Evolutionary conservation across 1,140 invertebrate species (phyloP).

Genomic region (Aphaenogaster ashmeadi): DNA sequence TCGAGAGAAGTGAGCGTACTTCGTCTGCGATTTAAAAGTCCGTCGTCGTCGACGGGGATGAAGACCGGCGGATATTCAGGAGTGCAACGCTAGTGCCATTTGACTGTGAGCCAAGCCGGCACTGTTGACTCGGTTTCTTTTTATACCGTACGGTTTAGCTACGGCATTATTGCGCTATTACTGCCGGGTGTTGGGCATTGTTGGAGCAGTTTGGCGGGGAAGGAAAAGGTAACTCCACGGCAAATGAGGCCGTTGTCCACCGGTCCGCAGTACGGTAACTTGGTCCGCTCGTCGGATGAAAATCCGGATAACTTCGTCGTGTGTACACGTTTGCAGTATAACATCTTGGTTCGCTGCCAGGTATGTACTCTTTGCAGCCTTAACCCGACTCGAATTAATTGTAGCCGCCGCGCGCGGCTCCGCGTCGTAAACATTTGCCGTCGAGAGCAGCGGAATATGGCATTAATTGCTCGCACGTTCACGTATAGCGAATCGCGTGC

Average conservation of each 20-base stretch:
- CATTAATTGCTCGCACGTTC: slow-evolving; percentile 31
- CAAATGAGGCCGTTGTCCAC: slow-evolving; percentile 38
- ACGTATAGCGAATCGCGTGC: not conserved
- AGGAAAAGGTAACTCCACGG: slow-evolving; percentile 28
- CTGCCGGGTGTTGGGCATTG: slow-evolving; percentile 51
- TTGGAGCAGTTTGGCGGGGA: slow-evolving; percentile 43
- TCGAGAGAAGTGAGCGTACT: not conserved
- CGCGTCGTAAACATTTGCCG: slow-evolving; percentile 57
- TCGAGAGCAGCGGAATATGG: not conserved
- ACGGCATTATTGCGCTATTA: slow-evolving; percentile 72
- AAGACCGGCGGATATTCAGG: slow-evolving; percentile 49
- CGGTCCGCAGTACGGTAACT: slow-evolving; percentile 1
- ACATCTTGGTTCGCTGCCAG: slow-evolving; percentile 70
- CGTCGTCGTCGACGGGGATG: slow-evolving; percentile 36
- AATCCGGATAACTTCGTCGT: slow-evolving; percentile 65
- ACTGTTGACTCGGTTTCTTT: slow-evolving; percentile 70
- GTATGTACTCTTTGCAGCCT: slow-evolving; percentile 42
- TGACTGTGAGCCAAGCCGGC: slow-evolving; percentile 70
- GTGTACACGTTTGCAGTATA: slow-evolving; percentile 39
- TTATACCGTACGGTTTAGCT: slow-evolving; percentile 72
- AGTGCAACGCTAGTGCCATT: slow-evolving; percentile 63
- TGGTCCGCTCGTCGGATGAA: slow-evolving; percentile 44
- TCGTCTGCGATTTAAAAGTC: slow-evolving; percentile 27
- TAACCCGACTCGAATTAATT: slow-evolving; percentile 64
- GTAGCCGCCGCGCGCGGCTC: slow-evolving; percentile 10